These are phyloP conservation scores for Thalassophryne amazonica DNA, from an alignment of 2,797 vertebrate genomes.

Conservation along the genomic window DNA sequence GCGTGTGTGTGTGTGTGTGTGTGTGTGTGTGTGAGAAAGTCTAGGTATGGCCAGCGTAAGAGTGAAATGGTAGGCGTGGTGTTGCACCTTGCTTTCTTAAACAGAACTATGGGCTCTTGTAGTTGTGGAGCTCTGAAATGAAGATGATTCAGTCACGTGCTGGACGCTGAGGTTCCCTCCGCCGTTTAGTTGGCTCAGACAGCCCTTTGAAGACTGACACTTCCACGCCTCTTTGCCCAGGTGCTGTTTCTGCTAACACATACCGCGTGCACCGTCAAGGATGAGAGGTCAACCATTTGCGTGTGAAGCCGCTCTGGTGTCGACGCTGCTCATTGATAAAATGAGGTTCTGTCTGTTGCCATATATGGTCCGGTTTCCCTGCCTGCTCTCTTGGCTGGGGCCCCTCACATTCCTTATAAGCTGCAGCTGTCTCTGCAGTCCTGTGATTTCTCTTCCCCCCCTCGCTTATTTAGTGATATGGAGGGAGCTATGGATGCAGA, in stretches of 20 bases:
- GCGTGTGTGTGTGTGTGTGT: too few relatives aligned
- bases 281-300: conserved; percentile 56
- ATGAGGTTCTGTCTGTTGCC: conserved; percentile 89
- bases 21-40: too few relatives aligned
- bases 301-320: conserved; percentile 60
- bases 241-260: conserved; percentile 35
- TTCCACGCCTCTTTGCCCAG: conserved; percentile 14
- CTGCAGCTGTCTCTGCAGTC: conserved; percentile 93
- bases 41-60: too few relatives aligned
- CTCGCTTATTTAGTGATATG: conserved; percentile 53
- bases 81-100: too few relatives aligned
- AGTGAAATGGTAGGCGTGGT: too few relatives aligned
- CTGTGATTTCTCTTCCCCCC: conserved; percentile 57
- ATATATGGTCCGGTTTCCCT: conserved; percentile 97
- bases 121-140: too few relatives aligned
- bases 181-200: conserved; percentile 38
- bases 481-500: conserved; percentile 56
- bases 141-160: conserved; percentile 29
- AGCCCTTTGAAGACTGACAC: conserved; percentile 38
- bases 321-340: conserved; percentile 91
- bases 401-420: conserved; percentile 97
- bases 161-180: conserved; percentile 16
- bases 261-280: conserved; percentile 31
- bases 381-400: conserved; percentile 83
- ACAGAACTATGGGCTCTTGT: too few relatives aligned